phyloP scores from a whole-genome alignment of 2,113 vertebrate genomes.

The Kobus ellipsiprymnus region DNA sequence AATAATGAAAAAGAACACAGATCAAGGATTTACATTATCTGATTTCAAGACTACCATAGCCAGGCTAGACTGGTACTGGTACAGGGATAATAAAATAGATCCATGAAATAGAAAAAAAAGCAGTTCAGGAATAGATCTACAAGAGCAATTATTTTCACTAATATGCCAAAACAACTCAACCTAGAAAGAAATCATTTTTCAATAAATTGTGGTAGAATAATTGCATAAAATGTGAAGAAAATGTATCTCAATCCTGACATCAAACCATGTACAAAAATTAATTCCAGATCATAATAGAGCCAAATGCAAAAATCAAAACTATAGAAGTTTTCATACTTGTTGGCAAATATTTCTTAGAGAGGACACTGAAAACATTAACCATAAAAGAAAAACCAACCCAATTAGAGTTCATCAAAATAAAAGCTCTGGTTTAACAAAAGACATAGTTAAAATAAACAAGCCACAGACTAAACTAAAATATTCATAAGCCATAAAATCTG shows the following conservation, averaged over 20 bases:
- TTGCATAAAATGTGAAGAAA: background rate
- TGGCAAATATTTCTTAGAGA: background rate
- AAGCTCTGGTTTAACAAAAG: background rate
- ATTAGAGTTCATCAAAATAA: background rate
- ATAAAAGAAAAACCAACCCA: background rate
- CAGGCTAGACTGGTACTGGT: background rate
- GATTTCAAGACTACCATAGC: background rate
- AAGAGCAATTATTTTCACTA: background rate
- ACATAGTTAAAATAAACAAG: background rate
- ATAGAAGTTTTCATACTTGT: background rate
- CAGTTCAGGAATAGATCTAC: background rate
- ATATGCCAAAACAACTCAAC: background rate
- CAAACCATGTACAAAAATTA: background rate
- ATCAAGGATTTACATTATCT: background rate
- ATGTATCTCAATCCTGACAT: background rate
- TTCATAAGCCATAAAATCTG: background rate
- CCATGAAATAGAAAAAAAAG: background rate
- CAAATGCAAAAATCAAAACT: background rate
- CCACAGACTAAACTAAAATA: background rate
- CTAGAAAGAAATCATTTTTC: background rate
- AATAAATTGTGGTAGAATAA: background rate
- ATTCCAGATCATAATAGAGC: background rate
- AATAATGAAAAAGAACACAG: background rate
- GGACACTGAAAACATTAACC: background rate
- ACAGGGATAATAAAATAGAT: background rate